phyloP scores from a whole-genome alignment of 2,113 vertebrate genomes.

The Carassius auratus region DNA sequence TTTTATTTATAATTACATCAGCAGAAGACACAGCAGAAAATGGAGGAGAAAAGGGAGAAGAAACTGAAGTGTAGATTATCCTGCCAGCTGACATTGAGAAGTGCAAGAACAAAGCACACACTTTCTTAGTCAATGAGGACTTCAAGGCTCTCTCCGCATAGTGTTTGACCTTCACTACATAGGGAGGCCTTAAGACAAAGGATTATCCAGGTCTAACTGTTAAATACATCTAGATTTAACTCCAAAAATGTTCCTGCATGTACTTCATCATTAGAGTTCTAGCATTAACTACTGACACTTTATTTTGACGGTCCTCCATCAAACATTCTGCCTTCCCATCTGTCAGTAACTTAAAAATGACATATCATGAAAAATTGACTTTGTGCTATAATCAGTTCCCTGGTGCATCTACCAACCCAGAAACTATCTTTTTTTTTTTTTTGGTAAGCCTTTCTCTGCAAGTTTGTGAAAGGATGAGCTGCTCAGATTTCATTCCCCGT shows the following conservation, averaged over 20 bases:
- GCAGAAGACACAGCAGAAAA: conserved; percentile 41
- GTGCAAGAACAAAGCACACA: conserved; percentile 76
- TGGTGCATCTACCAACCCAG: no score
- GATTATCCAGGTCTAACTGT: conserved; percentile 30
- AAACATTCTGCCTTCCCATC: background rate
- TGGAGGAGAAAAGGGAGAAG: background rate
- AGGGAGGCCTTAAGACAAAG: conserved; percentile 37
- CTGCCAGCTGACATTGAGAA: conserved; percentile 80
- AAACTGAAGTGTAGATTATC: conserved; percentile 28
- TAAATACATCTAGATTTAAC: conserved; percentile 11
- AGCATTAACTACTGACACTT: background rate
- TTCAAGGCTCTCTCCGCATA: conserved; percentile 80
- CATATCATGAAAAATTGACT: no score
- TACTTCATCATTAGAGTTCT: background rate
- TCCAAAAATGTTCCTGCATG: background rate
- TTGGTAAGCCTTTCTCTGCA: no score
- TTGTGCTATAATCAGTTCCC: no score
- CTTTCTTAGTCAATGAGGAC: conserved; percentile 80
- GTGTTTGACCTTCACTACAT: conserved; percentile 74
- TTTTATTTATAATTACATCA: conserved; percentile 54
- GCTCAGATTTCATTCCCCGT: no score
- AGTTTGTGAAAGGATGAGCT: no score
- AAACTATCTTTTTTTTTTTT: no score
- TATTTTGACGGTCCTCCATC: background rate
- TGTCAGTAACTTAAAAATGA: background rate